Evolutionary conservation across 2,113 vertebrate genomes (phyloP), one percentile per base, ranked within the genome.

Genomic region (Callopanchax toddi): DNA sequence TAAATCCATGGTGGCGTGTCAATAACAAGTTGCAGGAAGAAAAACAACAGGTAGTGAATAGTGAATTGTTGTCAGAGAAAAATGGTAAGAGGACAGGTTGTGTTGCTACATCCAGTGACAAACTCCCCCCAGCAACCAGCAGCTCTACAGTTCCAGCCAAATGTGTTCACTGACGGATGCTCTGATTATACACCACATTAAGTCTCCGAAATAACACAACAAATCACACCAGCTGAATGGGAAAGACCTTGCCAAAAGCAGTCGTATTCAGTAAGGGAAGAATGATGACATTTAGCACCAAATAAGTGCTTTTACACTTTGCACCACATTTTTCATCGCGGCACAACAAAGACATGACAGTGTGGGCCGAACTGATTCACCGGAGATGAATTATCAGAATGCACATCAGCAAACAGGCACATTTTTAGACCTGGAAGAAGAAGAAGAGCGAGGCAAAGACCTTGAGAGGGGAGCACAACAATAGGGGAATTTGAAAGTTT

Each of bases 111-210:
- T 56, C 26, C 50, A 36, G 57, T 8, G 8, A 39, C 43, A 45
- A 49, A 25, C 36, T 73, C 70, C 60, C 60, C 64, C 10, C 73
- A 63, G 66, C 8, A 43, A 58, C 65, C 52, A 59, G 60, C 46
- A 60, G 42, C 55, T 37, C 39, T 13, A 59, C 51, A 71, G 65
- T 75, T 81, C 57, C 45, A 55, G 58, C 73, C 55, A 66, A 87
- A 88, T 84, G 79, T 78, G 81, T 82, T 85, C 76, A 75, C 76
- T 50, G 82, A 69, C 43, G 25, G 42, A 84, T 75, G n/a, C 59
- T 81, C 78, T 86, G 86, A 87, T 90, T 87, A 90, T 83, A 86
- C 84, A 87, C 37, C 63, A 65, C 86, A 88, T 88, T 91, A 90
- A 80, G 77, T 75, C 75, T 60, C 40, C 53, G 58, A 76, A 88